Evolutionary conservation across 2,888 invertebrate species (phyloP).

Genomic region (Hirtodrosophila alboralis): DNA sequence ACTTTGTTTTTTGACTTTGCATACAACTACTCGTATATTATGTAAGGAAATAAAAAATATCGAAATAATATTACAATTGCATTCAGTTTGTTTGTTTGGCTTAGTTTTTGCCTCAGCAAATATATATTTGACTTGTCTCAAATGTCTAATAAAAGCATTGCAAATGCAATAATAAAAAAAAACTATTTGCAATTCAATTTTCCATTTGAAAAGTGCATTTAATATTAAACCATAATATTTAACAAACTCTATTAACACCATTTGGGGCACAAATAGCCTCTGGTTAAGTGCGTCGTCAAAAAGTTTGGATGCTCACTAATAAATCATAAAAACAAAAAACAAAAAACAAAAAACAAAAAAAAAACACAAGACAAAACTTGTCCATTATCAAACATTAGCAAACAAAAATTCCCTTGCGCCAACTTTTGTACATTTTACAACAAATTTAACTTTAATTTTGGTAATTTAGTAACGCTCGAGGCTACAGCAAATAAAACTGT

Average conservation of each 20-base stretch:
- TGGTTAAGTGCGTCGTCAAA: slow-evolving; percentile 12
- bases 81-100: slow-evolving; percentile 29
- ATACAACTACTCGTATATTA: neutral
- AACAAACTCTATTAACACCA: slow-evolving; percentile 56
- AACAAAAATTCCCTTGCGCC: slow-evolving; percentile 5
- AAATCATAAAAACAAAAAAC: slow-evolving; percentile 63
- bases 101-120: slow-evolving; percentile 1
- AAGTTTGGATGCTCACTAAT: slow-evolving; percentile 46
- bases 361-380: slow-evolving; percentile 62
- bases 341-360: slow-evolving; percentile 54
- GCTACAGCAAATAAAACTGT: slow-evolving; percentile 5
- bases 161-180: slow-evolving; percentile 30
- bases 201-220: slow-evolving; percentile 32
- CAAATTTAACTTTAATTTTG: slow-evolving; percentile 76
- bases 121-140: slow-evolving; percentile 14
- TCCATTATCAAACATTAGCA: slow-evolving; percentile 64
- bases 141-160: slow-evolving; percentile 24
- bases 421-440: slow-evolving; percentile 63
- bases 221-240: slow-evolving; percentile 54
- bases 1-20: slow-evolving; percentile 47
- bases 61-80: slow-evolving; percentile 51
- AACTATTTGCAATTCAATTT: slow-evolving; percentile 8
- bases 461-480: slow-evolving; percentile 52
- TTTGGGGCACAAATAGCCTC: slow-evolving; percentile 12
- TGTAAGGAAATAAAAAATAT: slow-evolving; percentile 15